These are phyloP conservation scores for Xestoiulus laeticollis DNA, from an alignment of 2,888 invertebrate species.

Conservation along the genomic window DNA sequence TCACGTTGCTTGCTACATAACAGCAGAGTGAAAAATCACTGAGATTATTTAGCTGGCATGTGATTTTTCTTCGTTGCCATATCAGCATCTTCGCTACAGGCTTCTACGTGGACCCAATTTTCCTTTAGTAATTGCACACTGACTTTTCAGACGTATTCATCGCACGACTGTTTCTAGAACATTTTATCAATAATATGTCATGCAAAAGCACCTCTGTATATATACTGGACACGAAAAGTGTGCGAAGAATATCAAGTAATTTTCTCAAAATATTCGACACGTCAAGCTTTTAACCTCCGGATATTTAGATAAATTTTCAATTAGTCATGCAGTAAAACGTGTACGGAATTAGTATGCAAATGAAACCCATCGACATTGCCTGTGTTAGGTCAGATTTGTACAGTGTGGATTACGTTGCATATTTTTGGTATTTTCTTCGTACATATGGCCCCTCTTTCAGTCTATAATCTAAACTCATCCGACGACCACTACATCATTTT, in stretches of 20 bases:
- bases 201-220: background rate
- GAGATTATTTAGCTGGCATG: conserved; percentile 44
- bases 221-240: background rate
- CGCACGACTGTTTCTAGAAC: background rate
- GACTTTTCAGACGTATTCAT: background rate
- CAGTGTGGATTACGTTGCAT: background rate
- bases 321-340: background rate
- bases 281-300: background rate
- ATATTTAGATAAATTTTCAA: conserved; percentile 10
- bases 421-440: background rate
- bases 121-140: conserved; percentile 15
- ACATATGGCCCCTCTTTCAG: no score
- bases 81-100: conserved; percentile 15
- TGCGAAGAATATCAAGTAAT: background rate
- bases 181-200: background rate
- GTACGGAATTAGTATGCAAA: background rate
- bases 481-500: background rate
- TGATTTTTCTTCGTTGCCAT: conserved; percentile 46
- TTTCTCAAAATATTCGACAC: background rate
- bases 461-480: no score
- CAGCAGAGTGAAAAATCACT: conserved; percentile 43
- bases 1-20: background rate
- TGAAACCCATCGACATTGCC: background rate
- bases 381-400: background rate
- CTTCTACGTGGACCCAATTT: conserved; percentile 12